These are phyloP conservation scores for Lampris incognitus DNA, from an alignment of 2,113 vertebrate species.

Conservation along the genomic window DNA sequence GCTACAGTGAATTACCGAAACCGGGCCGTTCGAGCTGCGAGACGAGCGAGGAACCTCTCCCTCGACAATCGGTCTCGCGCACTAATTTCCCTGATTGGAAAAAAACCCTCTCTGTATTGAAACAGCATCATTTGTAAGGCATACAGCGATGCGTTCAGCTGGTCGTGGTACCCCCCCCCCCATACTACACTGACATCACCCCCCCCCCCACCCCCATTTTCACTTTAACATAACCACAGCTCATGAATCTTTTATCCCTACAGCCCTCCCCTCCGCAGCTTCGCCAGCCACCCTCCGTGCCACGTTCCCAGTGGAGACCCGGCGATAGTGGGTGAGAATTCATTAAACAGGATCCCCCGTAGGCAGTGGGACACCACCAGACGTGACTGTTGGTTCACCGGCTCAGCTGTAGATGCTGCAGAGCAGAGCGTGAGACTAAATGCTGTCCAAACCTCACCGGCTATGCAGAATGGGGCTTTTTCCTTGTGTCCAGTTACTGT, in stretches of 20 bases:
- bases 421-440: background rate
- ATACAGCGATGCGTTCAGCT: constrained; percentile 34
- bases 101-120: no score
- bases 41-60: no score
- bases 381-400: constrained; percentile 46
- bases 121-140: constrained; percentile 12
- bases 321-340: constrained; percentile 62
- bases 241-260: constrained; percentile 74
- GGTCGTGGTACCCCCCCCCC: constrained; percentile 43
- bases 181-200: constrained; percentile 45
- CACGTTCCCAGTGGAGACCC: constrained; percentile 38
- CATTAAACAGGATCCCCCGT: constrained; percentile 65
- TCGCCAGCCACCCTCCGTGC: constrained; percentile 22
- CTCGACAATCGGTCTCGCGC: no score
- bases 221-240: constrained; percentile 55
- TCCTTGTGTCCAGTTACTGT: constrained; percentile 6
- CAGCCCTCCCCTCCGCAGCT: background rate
- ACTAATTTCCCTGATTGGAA: no score
- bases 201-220: constrained; percentile 15
- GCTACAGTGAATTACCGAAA: constrained; percentile 31
- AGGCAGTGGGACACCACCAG: constrained; percentile 50
- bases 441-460: background rate
- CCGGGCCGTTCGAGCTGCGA: background rate
- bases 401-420: constrained; percentile 38
- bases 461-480: background rate